A percentile compares a stretch with the other conserved stretches of the same genome.
These are phyloP conservation scores for Umimayanthus kanabou DNA, from an alignment of 92 coral and sea anemone genomes.

Conservation along the genomic window DNA sequence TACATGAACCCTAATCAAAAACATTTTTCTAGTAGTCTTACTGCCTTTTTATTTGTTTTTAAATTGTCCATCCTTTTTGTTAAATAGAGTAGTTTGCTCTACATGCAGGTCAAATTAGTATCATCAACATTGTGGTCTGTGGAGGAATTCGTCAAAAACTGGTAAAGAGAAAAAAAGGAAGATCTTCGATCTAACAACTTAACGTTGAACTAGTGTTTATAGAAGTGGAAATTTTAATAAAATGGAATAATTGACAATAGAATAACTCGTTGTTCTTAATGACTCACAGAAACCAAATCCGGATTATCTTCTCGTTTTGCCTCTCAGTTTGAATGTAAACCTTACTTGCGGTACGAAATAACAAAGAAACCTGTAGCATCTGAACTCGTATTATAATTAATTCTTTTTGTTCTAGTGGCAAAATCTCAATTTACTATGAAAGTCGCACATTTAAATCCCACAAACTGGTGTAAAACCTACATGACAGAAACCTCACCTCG, in stretches of 20 bases:
- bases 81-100: neutral
- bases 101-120: neutral
- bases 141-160: neutral
- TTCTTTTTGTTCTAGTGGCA: neutral
- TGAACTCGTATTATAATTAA: neutral
- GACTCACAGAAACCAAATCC: neutral
- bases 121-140: neutral
- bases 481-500: no score
- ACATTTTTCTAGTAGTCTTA: neutral
- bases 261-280: neutral
- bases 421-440: neutral
- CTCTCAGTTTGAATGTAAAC: neutral
- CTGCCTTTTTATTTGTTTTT: no score
- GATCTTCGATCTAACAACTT: neutral
- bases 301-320: neutral
- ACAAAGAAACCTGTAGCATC: neutral
- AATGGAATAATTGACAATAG: neutral
- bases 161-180: neutral
- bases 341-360: neutral
- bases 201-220: neutral
- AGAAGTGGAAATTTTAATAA: no score
- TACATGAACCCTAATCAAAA: neutral
- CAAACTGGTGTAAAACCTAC: neutral
- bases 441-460: neutral
- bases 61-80: neutral